Base-by-base conservation (phyloP, 1,140 invertebrate species). In the Hypothenemus hampei region DNA sequence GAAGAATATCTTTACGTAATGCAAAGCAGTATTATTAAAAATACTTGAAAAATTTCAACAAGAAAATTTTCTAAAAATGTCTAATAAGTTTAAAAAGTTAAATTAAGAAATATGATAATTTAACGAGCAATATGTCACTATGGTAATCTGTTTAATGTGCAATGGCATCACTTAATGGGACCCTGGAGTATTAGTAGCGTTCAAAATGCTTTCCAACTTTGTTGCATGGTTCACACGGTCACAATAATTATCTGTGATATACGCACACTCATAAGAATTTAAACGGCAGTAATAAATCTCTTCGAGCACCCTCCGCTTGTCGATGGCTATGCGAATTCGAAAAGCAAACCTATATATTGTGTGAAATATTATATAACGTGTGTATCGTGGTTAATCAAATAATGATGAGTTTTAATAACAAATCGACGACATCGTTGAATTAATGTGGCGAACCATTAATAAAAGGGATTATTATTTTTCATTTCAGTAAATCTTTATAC, bases 121-220 rank as follows among this genome's bases (percentile, higher is more conserved):
- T 55, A 55, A 57, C 54, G 47, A 50, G 39, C 46, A 57, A 49
- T 57, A 36, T 57, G 54, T 57, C 54, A 50, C 45, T 3, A 22
- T n/a, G 50, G 36, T 57, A 57, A 57, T 57, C 54, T 57, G 46
- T 57, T 57, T 57, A 57, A 57, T 57, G 54, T 57, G 50, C 54
- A 50, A 49, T 57, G 23, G 46, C 37, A 22, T 45, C 39, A 49
- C 46, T 57, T 57, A 57, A 50, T 57, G 54, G 51, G n/a, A 11
- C 54, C 40, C 54, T 31, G 11, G 44, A 29, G 54, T 57, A 44
- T 48, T 50, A 57, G 45, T 36, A 49, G 33, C 54, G 54, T 50
- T 50, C 54, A 48, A 50, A 57, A 57, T 43, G 45, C 47, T 57
- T 39, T 49, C 45, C 21, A 57, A 57, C 54, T 57, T 54, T 54